Base-by-base conservation (phyloP, 2,888 invertebrate genomes). In the Drosophila acutilabella region DNA sequence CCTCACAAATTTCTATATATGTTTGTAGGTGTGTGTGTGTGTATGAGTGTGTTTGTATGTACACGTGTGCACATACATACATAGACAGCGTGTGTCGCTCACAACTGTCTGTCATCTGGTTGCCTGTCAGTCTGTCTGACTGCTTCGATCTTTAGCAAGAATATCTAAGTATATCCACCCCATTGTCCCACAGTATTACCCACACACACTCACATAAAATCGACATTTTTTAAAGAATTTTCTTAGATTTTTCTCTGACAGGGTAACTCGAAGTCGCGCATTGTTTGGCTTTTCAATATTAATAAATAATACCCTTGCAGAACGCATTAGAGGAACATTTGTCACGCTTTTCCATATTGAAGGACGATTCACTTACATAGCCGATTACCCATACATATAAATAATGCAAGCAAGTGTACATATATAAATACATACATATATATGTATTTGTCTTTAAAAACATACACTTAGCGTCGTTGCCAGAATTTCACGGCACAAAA, bases 291-390 rank as follows among this genome's bases (percentile, higher is more conserved):
- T 8, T 36, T 11, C 18, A 41, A 11, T 13, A 11, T 20, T 36
- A 5, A 18, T 44, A 30, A 18, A 40, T 26, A 8, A 16, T 33
- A 48, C 40, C 48, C 18, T 58, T 58, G 50, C 41, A 48, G 30
- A 51, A 3, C 50, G 14, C 33, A 59, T 47, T 57, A 47, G 26
- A 57, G 30, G 26, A 47, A 18, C 57, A 57, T 50, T 59, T 44
- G 44, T 51, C 59, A 60, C 6, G 20, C 36, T 52, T 14, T 44
- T 33, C 42, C 13, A 20, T 20, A 36, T 52, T 52, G 52, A 52
- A 60, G 51, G 45, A 56, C 56, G 36, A 18, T 1, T 36, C 20
- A 11, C n/a, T n/a, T 8, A 33, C 14, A 30, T 14, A 18, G 40
- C 5, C 7, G 1, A 40, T 4, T 1, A 41, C 16, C 40, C 16